Evolutionary conservation across 2,888 invertebrate species (phyloP).

Genomic region (Noctua comes): DNA sequence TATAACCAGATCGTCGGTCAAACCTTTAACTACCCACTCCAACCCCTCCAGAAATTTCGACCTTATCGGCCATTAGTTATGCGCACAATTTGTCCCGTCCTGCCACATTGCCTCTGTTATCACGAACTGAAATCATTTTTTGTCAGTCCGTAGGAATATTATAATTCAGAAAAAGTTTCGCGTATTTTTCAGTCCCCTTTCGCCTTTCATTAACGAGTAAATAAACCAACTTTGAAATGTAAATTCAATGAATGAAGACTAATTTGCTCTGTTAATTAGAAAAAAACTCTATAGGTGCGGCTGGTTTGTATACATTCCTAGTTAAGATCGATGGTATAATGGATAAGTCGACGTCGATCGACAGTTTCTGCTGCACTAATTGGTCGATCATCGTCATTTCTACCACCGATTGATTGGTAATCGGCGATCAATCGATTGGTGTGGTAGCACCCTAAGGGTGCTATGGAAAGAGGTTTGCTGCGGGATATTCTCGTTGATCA

Average conservation of each 20-base stretch:
- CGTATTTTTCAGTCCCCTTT: background rate
- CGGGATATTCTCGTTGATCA: background rate
- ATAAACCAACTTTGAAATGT: slow-evolving; percentile 17
- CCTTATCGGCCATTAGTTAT: background rate
- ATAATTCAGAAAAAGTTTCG: background rate
- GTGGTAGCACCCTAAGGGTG: background rate
- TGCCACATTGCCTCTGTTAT: background rate
- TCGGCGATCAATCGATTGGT: too few species aligned
- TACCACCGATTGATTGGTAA: too few species aligned
- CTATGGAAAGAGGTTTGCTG: background rate
- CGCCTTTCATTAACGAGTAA: background rate
- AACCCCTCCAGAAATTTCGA: background rate
- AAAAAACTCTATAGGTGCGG: too few species aligned
- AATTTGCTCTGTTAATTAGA: too few species aligned
- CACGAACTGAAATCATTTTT: background rate
- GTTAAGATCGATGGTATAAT: too few species aligned
- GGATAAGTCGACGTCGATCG: too few species aligned
- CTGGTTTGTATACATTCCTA: too few species aligned
- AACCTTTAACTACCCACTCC: background rate
- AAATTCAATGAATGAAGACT: slow-evolving; percentile 11
- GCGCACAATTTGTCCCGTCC: background rate
- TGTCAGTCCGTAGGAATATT: background rate
- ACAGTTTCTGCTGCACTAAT: too few species aligned
- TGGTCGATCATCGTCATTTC: too few species aligned
- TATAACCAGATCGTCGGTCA: background rate